Percentiles rank a stretch among this genome's conserved stretches.
Evolutionary conservation across 2,113 vertebrate genomes (phyloP).

Genomic region (Plectropomus leopardus): DNA sequence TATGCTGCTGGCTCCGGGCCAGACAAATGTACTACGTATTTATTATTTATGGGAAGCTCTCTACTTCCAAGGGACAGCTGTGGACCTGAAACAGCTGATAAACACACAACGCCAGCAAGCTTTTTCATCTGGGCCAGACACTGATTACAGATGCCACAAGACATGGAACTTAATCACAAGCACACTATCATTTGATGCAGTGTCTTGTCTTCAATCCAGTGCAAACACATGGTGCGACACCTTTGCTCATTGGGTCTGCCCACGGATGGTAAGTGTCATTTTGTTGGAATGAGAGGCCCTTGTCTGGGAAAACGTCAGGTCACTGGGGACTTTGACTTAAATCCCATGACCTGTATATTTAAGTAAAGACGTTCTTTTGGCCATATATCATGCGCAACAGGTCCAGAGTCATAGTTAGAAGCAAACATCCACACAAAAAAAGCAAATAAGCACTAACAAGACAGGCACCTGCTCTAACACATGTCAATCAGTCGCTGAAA

Average conservation of each 20-base stretch:
- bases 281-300: constrained; percentile 45
- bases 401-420: constrained; percentile 23
- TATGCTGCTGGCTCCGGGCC: constrained; percentile 79
- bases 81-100: constrained; percentile 86
- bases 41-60: constrained; percentile 83
- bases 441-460: constrained; percentile 36
- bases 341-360: neutral
- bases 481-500: constrained; percentile 71
- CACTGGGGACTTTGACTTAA: constrained; percentile 28
- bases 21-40: constrained; percentile 78
- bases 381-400: constrained; percentile 13
- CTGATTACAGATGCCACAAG: constrained; percentile 88
- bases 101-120: constrained; percentile 81
- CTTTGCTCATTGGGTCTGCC: constrained; percentile 70
- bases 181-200: constrained; percentile 84
- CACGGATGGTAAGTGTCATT: constrained; percentile 59
- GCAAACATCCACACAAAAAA: constrained; percentile 22
- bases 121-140: constrained; percentile 86
- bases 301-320: constrained; percentile 19
- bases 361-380: neutral
- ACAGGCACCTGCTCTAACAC: constrained; percentile 70
- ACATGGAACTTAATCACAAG: constrained; percentile 83
- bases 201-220: constrained; percentile 71
- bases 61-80: constrained; percentile 85
- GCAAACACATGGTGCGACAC: constrained; percentile 76